Evolutionary conservation across 2,797 vertebrate species (phyloP).

Genomic region (Siniperca obscura): DNA sequence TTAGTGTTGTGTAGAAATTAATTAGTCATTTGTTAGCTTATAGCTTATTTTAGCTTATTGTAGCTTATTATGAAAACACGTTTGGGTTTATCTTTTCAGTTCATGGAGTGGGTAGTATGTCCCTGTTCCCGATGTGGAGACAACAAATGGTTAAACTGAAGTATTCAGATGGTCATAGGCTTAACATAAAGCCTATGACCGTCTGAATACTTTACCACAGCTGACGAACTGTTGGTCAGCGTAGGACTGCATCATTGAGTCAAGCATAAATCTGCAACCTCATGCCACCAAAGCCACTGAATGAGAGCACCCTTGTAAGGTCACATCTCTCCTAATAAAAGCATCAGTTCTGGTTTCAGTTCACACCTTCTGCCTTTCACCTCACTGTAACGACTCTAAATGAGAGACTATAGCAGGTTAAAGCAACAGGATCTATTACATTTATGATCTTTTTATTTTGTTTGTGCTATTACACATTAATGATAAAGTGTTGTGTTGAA

Average conservation of each 20-base stretch:
- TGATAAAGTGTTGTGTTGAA: neutral
- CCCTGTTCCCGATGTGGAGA: neutral
- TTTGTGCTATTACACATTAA: neutral
- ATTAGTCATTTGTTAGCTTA: no score
- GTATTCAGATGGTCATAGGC: neutral
- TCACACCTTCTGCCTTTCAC: neutral
- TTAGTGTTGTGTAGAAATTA: neutral
- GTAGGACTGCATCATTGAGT: constrained; percentile 5
- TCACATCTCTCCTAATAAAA: neutral
- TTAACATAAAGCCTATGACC: neutral
- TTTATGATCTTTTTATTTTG: neutral
- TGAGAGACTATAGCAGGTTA: neutral
- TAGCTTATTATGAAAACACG: neutral
- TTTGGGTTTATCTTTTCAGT: neutral
- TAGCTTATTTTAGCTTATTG: no score
- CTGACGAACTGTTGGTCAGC: neutral
- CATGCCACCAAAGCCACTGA: constrained; percentile 17
- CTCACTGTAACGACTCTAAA: neutral
- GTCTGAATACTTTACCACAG: constrained; percentile 16
- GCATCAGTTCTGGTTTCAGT: neutral
- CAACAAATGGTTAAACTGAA: constrained; percentile 19
- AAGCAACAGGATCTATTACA: neutral
- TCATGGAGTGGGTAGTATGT: neutral
- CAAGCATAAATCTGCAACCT: constrained; percentile 13
- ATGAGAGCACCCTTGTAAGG: neutral